Base-by-base conservation (phyloP, 1,140 invertebrate species). In the Zaprionus nigranus region DNA sequence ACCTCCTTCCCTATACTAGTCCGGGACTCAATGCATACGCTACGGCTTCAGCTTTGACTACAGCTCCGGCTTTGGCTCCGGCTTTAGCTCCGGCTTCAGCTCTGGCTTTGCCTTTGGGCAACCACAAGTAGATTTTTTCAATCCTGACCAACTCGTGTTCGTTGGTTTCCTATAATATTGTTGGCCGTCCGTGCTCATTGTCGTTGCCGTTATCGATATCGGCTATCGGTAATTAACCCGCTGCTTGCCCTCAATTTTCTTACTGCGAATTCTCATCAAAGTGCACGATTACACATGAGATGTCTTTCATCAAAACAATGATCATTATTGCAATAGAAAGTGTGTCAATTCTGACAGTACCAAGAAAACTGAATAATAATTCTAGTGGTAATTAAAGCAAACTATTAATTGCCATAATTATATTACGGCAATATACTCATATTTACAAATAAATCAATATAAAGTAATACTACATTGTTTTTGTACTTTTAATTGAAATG, bases 51-150 rank as follows among this genome's bases (percentile, higher is more conserved):
- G 46, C 46, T 51, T 22, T 22, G 46, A 6, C 46, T 51, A 4
- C 20, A 5, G 46, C 46, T 61, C 15, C 15, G 15, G 40, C 3
- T 49, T 17, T 17, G 9, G 46, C 20, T 49, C 3, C 17, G 9
- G 46, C 46, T 61, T 24, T 7, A 5, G 40, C 40, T 43, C 15
- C 15, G 5, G 40, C n/a, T 53, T 0, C 28, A 13, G 68, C 51
- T 24, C 28, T 53, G 24, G 60, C 28, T 64, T 11, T 2, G 9
- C 30, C 30, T 34, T 71, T 64, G 53, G 46, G 15, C 15, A 5
- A 65, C 61, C 54, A 17, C 69, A 58, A 57, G 51, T 26, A 30
- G 36, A n/a, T 28, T 26, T 43, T 17, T 60, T 6, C 12, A 13
- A 17, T 28, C 0, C 30, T 34, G 30, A 34, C 56, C 20, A 59